These are phyloP conservation scores for Ctenodactylus gundi DNA, from an alignment of 2,113 vertebrate genomes.

Conservation along the genomic window DNA sequence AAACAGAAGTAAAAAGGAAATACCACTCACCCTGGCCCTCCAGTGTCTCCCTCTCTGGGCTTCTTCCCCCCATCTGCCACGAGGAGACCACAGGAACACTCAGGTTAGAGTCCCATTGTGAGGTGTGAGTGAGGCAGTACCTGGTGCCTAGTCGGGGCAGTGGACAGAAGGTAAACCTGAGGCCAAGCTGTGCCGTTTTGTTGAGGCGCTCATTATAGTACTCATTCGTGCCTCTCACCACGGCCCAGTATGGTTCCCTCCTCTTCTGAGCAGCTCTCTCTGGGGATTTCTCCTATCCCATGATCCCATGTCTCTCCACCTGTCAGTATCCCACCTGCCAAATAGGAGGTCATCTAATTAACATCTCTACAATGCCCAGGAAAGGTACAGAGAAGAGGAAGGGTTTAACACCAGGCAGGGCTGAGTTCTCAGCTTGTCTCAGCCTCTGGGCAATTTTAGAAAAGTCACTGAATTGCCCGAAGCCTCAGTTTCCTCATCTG, in stretches of 20 bases:
- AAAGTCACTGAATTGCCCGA: neutral
- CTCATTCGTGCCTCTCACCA: neutral
- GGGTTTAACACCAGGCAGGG: neutral
- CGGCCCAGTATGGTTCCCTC: neutral
- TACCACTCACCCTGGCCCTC: accelerated
- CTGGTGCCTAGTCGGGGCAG: neutral
- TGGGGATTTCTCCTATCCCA: too few relatives aligned
- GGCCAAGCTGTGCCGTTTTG: too few relatives aligned
- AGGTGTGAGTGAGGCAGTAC: neutral
- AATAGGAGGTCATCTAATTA: neutral
- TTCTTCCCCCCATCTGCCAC: neutral
- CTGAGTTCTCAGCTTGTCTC: neutral
- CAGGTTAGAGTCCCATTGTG: neutral
- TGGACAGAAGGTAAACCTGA: too few relatives aligned
- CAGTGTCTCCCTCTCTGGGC: neutral
- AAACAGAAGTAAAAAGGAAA: neutral
- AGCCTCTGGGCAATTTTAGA: neutral
- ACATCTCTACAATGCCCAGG: neutral
- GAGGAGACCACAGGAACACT: too few relatives aligned
- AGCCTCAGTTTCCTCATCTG: neutral
- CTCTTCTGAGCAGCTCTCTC: neutral
- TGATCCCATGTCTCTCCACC: neutral
- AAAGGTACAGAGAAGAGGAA: neutral
- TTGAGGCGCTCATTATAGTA: too few relatives aligned
- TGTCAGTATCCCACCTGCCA: neutral